These are phyloP conservation scores for Cephalopachus bancanus DNA, from an alignment of 2,797 vertebrate species.

Conservation along the genomic window DNA sequence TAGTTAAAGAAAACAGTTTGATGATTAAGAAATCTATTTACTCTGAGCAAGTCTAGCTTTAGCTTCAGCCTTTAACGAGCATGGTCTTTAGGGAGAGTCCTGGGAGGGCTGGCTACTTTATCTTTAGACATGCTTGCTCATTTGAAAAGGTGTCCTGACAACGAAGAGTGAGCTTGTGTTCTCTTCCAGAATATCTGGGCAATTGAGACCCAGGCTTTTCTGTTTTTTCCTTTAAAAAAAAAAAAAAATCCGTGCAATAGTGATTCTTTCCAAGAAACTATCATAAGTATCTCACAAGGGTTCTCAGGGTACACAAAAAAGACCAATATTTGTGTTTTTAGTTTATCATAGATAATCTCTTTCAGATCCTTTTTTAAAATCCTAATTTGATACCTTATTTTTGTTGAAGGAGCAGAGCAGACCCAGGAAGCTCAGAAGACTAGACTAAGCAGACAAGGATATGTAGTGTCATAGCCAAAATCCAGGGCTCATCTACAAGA, in stretches of 20 bases:
- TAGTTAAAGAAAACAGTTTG: background rate
- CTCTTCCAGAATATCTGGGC: background rate
- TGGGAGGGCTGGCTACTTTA: background rate
- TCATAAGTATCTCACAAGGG: background rate
- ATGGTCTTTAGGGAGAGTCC: background rate
- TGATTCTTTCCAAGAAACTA: background rate
- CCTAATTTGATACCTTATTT: background rate
- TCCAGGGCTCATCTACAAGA: background rate
- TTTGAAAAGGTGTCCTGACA: constrained; percentile 4
- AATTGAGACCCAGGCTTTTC: background rate
- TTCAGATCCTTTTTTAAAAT: background rate
- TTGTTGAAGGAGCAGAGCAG: background rate
- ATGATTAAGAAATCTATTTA: background rate
- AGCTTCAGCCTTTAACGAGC: background rate
- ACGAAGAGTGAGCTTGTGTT: background rate
- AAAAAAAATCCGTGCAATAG: background rate
- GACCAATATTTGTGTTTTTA: background rate
- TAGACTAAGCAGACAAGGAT: background rate
- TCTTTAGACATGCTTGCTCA: background rate
- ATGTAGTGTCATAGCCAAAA: background rate
- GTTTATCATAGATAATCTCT: background rate
- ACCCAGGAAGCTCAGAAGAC: background rate
- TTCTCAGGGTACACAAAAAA: background rate
- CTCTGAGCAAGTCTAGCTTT: background rate
- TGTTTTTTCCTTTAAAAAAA: background rate